Evolutionary conservation across 2,797 vertebrate species (phyloP), one percentile per base, ranked within the genome.

Genomic region (Alca torda): DNA sequence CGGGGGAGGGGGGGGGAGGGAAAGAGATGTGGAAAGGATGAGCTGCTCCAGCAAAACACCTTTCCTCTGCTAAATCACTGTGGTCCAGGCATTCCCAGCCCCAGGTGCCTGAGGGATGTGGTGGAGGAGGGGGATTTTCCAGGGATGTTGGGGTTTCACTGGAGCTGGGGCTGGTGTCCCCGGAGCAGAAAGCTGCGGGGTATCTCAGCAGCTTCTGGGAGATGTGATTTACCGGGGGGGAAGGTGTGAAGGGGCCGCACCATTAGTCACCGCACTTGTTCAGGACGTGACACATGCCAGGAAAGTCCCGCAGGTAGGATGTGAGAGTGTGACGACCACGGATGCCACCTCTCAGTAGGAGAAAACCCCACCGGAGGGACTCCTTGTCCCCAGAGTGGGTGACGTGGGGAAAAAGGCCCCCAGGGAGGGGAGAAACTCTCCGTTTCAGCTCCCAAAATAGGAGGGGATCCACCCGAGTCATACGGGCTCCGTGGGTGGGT

Each of bases 271-370:
- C 63, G 31, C 0, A 0, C 46, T 74, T 0, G 0, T 26, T 24
- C 4, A 0, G 5, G 28, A 51, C 53, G 69, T 33, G 50, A 16
- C 3, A 11, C 5, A 5, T 0, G 0, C 18, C 37, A 7, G 43
- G 39, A 78, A 88, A 88, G 14, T 21, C 80, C 80, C 18, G 0
- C 0, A 1, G 39, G 13, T 30, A 65, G 65, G 54, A 69, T 77
- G 33, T 0, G 35, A 54, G 41, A 87, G 59, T 3, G 0, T 2
- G 7, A 15, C 6, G 0, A 64, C 43, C 54, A 19, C 3, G 3
- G 9, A 6, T 9, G 59, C 5, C 53, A 56, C 30, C 20, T 80
- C 35, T 53, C 15, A 1, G 5, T 0, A 18, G 18, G 26, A 67
- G 14, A 6, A 67, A 75, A 33, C 4, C 17, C 15, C 1, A 0